phyloP scores from a whole-genome alignment of 2,888 invertebrate species.

The Stenoptilia bipunctidactyla region DNA sequence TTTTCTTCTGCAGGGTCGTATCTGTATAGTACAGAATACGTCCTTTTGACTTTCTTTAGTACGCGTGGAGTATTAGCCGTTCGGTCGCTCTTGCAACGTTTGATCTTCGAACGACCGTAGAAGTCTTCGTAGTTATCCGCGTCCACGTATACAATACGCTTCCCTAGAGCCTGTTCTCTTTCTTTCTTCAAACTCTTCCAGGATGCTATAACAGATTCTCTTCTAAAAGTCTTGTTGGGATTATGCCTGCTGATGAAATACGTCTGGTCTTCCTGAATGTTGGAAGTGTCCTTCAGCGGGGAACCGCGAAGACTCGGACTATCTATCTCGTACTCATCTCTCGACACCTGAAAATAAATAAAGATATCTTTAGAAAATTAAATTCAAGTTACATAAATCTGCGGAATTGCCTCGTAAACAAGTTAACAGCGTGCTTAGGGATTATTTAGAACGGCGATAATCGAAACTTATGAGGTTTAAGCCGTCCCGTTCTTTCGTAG shows the following conservation, averaged over 20 bases:
- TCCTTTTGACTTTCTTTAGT: conserved; percentile 56
- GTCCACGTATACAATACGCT: conserved; percentile 52
- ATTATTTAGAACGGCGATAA: conserved; percentile 41
- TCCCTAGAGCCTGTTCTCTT: conserved; percentile 57
- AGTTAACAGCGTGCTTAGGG: conserved; percentile 25
- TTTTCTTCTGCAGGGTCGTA: conserved; percentile 58
- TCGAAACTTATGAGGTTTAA: conserved; percentile 33
- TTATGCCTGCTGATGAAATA: conserved; percentile 63
- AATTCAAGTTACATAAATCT: conserved; percentile 13
- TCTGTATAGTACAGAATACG: conserved; percentile 58
- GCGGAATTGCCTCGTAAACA: conserved; percentile 22
- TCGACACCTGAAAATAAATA: conserved; percentile 52
- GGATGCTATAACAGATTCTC: conserved; percentile 63
- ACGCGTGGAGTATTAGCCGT: conserved; percentile 33
- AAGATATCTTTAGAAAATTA: conserved; percentile 18
- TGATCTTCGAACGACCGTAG: conserved; percentile 57
- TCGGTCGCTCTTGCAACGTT: conserved; percentile 60
- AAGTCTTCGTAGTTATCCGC: conserved; percentile 55
- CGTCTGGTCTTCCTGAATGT: conserved; percentile 50
- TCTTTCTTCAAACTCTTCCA: conserved; percentile 66
- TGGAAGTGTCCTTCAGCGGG: conserved; percentile 58
- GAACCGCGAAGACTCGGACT: conserved; percentile 54
- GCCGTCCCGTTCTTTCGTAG: conserved; percentile 33
- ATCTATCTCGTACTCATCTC: conserved; percentile 59
- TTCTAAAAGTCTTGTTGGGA: conserved; percentile 59